Percentiles rank a stretch among this genome's conserved stretches.
Conservation (phyloP, 2,888 invertebrate species). For the Muschampia plurimacula region DNA sequence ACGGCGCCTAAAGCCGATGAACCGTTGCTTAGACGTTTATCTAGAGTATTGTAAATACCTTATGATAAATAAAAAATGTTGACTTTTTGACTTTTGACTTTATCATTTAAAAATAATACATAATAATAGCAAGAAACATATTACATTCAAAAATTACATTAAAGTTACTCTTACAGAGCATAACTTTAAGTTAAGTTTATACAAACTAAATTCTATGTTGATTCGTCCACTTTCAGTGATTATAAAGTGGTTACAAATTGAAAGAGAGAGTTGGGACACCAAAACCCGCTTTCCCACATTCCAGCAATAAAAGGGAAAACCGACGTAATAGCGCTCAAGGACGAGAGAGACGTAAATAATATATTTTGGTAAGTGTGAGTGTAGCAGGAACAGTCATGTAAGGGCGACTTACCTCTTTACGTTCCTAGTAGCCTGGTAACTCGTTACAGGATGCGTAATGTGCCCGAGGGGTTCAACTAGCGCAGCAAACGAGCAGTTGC, state of each 20-base stretch:
- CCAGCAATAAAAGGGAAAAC: slow-evolving; percentile 83
- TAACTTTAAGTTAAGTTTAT: too few species aligned
- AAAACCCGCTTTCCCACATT: slow-evolving; percentile 83
- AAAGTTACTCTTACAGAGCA: neutral
- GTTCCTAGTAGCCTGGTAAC: slow-evolving; percentile 77
- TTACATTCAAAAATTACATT: neutral
- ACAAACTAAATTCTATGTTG: slow-evolving; percentile 37
- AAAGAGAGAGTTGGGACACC: slow-evolving; percentile 83
- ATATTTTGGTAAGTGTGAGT: slow-evolving; percentile 58
- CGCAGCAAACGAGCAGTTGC: slow-evolving; percentile 70
- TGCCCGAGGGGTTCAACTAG: slow-evolving; percentile 57
- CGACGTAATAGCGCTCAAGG: slow-evolving; percentile 60
- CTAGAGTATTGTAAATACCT: too few species aligned
- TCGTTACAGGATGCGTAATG: slow-evolving; percentile 82
- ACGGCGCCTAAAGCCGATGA: too few species aligned
- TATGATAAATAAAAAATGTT: too few species aligned
- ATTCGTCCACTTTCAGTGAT: slow-evolving; percentile 57
- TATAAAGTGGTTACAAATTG: slow-evolving; percentile 72
- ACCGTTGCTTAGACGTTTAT: too few species aligned
- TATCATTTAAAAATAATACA: neutral
- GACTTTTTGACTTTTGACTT: too few species aligned
- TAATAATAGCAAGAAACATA: neutral
- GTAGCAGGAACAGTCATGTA: slow-evolving; percentile 67
- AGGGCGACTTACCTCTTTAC: slow-evolving; percentile 74
- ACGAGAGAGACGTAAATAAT: slow-evolving; percentile 61